These are phyloP conservation scores for Mythimna vitellina DNA, from an alignment of 2,888 invertebrate species.

Conservation along the genomic window DNA sequence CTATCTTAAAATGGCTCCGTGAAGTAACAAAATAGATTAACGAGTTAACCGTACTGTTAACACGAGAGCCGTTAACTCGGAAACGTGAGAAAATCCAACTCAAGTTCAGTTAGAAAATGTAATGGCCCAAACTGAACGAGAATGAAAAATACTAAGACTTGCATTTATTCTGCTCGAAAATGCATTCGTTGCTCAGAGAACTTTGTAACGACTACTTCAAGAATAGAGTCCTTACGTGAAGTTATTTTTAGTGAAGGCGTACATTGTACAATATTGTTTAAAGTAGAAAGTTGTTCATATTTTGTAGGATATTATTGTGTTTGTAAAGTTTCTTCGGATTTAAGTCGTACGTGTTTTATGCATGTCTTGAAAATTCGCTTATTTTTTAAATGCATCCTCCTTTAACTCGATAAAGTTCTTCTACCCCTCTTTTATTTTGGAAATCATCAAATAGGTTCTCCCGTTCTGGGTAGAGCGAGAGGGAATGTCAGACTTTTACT, in stretches of 20 bases:
- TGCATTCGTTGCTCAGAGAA: conserved; percentile 35
- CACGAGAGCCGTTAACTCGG: conserved; percentile 44
- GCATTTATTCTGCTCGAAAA: conserved; percentile 40
- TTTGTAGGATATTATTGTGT: conserved; percentile 10
- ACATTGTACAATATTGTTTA: conserved; percentile 19
- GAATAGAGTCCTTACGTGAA: conserved; percentile 11
- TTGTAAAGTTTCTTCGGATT: conserved; percentile 8
- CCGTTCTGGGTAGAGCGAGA: no score
- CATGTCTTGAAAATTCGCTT: neutral
- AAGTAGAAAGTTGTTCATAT: conserved; percentile 17
- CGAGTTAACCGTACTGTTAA: conserved; percentile 13
- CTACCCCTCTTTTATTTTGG: no score
- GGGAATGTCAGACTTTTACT: no score
- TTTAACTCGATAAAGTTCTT: neutral
- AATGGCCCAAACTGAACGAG: conserved; percentile 51
- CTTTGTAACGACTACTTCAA: conserved; percentile 37
- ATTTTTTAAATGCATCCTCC: neutral
- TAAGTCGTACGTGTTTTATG: neutral
- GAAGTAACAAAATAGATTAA: conserved; percentile 8
- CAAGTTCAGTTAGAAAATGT: conserved; percentile 33
- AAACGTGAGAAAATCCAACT: conserved; percentile 48
- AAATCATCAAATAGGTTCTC: no score
- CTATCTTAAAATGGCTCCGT: neutral
- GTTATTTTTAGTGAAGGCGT: conserved; percentile 28
- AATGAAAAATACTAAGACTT: conserved; percentile 38